Evolutionary conservation across 2,888 invertebrate genomes (phyloP), one percentile per base, ranked within the genome.

Genomic region (Megamerina dolium): DNA sequence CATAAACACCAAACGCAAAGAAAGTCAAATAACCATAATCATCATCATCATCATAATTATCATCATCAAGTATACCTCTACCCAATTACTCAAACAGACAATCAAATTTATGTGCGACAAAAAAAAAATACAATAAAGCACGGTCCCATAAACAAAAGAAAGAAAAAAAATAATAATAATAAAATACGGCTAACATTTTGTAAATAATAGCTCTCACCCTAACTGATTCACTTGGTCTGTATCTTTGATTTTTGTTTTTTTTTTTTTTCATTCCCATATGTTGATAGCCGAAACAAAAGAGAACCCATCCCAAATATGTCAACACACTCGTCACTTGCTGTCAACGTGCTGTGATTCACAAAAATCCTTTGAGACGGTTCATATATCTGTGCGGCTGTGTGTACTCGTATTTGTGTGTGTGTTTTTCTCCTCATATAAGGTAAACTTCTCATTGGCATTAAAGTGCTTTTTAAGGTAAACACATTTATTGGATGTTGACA

Each of bases 331-430:
- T 35, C 35, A 35, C 21, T 40, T 16, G 40, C 6, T 29, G 33
- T 26, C 31, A 31, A 9, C 31, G 31, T 31, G 31, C 26, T 23
- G 40, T 32, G 40, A 40, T 40, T 30, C 19, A n/a, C n/a, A n/a
- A 10, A 35, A 46, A 42, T 34, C 41, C 41, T 35, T 46, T 45
- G 41, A 41, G 42, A 41, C 14, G 26, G 13, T 20, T 31, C 31
- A 31, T 10, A 4, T 10, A n/a, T 27, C 13, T 10, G 10, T 27
- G 27, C 13, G 10, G 27, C 13, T 27, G 13, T 27, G 10, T 4
- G 10, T 27, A 5, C 5, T 23, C 8, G 26, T 23, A 9, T 13
- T 23, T 23, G 26, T 23, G 6, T 4, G 3, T 27, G 13, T 27
- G 27, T 27, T 27, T 10, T 27, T 27, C 4, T 2, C n/a, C n/a